Evolutionary conservation across 2,888 invertebrate species (phyloP), one percentile per base, ranked within the genome.

Genomic region (Gibbula magus): DNA sequence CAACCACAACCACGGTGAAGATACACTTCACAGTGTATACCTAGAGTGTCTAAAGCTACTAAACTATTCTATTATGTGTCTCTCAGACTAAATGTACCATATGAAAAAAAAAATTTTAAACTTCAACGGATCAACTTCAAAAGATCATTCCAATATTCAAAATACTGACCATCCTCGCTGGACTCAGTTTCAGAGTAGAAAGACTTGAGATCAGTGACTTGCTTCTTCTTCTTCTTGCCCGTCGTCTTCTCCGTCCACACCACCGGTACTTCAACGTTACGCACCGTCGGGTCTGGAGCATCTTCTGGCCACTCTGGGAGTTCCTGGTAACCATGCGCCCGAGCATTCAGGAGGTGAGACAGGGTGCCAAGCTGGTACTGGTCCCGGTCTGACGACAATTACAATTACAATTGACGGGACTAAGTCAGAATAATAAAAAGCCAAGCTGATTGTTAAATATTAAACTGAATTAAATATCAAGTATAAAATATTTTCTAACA

Each of bases 321-420:
- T 81, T 97, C 95, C 84, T 96, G 96, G 94, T 99, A 99, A 4
- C 98, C 98, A 53, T 94, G 94, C 0, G 98, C 97, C 80, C 96
- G 94, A 88, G 95, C 94, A 89, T 98, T 98, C 81, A 99, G 95
- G 92, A 97, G 97, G 94, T 99, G 99, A 0, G 99, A 99, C 78
- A 99, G 94, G 0, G 98, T 97, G 1, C 99, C 99, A 89, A 99
- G 94, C 87, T 99, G 98, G 93, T 96, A 98, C 88, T 96, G 96
- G 92, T 96, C 96, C 54, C 96, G 95, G 88, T 96, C 96, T 96
- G 92, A 35, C 78, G 82, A 78, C 29, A 73, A 52, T 32, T 39
- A 7, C 35, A 35, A 35, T 35, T 7, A 35, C 7, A 5, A 35
- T 3, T 35, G 35, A 35, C 35, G 7, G 35, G n/a, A n/a, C n/a